Conservation (phyloP, 1,140 invertebrate species). For the Hylaeus volcanicus region DNA sequence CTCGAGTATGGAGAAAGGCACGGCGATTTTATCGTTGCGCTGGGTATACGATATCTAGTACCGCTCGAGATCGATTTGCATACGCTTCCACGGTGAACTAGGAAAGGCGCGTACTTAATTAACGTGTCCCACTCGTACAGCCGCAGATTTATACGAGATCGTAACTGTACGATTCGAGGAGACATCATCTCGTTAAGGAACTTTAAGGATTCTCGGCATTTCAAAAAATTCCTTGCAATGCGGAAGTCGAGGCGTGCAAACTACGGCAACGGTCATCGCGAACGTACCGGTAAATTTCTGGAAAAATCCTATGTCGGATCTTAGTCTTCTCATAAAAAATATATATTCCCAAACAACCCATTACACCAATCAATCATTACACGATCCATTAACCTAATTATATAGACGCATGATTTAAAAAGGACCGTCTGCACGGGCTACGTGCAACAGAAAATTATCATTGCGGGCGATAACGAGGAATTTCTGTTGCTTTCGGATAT, state of each 20-base stretch:
- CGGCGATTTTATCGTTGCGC: constrained; percentile 40
- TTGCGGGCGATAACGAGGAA: constrained; percentile 37
- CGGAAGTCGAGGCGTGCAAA: constrained; percentile 19
- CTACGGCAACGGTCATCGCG: constrained; percentile 7
- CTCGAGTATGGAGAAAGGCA: constrained; percentile 31
- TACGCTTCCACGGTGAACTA: constrained; percentile 36
- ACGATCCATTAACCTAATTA: too few species aligned
- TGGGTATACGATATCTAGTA: constrained; percentile 26
- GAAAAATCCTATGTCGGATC: constrained; percentile 16
- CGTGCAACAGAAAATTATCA: constrained; percentile 25
- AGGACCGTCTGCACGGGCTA: neutral
- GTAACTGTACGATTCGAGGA: constrained; percentile 43
- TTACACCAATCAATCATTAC: neutral
- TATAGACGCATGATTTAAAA: neutral
- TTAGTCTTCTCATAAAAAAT: neutral
- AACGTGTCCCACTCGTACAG: constrained; percentile 42
- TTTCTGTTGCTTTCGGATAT: constrained; percentile 54
- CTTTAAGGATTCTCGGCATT: constrained; percentile 35
- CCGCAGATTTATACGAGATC: constrained; percentile 47
- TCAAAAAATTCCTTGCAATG: constrained; percentile 25
- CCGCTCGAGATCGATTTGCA: constrained; percentile 50
- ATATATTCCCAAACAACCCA: too few species aligned
- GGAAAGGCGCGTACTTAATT: constrained; percentile 49
- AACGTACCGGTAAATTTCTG: constrained; percentile 30
- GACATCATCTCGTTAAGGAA: constrained; percentile 46